Base-by-base conservation (phyloP, 2,888 invertebrate species). In the Pemphredon lugubris region DNA sequence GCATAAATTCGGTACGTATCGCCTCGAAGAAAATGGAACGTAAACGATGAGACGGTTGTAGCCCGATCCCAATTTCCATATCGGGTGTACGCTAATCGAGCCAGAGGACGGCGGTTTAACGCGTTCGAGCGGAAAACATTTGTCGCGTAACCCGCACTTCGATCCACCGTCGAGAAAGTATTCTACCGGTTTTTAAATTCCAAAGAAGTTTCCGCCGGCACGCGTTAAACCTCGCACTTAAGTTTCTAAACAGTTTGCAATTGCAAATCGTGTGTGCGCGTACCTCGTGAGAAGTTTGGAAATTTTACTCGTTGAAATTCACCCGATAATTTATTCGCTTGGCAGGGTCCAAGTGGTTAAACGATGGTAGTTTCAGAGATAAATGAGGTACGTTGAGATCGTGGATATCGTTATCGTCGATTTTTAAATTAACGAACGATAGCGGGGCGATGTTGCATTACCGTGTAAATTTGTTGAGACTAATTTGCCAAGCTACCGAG, bases 1-100 rank as follows among this genome's bases (percentile, higher is more conserved):
- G 61, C 60, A 51, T 55, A 64, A 75, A 75, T 67, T 69, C 55
- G 13, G 45, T 45, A 50, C 42, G 55, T 60, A 64, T 54, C 51
- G 51, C 64, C 48, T 73, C 67, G 61, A 54, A 26, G 44, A 26
- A 61, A 75, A 75, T 50, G 65, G 61, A 68, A 69, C 65, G 45
- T 45, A 55, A 48, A 48, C 21, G 30, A 11, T 26, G 40, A 11
- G 14, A 9, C 7, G 48, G 32, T 23, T 61, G 20, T 34, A 34
- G 54, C 57, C 54, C 53, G 60, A 13, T 34, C 34, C 20, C 54
- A 42, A 73, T 61, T 48, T 11, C 39, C 23, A 14, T 65, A 65
- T 73, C 70, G 58, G 54, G 65, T 50, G n/a, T 14, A 1, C 34
- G 30, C 34, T 47, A 71, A 68, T 72, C 58, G 71, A 58, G 58